phyloP scores from a whole-genome alignment of 2,888 invertebrate species.

The Tachina grossa region DNA sequence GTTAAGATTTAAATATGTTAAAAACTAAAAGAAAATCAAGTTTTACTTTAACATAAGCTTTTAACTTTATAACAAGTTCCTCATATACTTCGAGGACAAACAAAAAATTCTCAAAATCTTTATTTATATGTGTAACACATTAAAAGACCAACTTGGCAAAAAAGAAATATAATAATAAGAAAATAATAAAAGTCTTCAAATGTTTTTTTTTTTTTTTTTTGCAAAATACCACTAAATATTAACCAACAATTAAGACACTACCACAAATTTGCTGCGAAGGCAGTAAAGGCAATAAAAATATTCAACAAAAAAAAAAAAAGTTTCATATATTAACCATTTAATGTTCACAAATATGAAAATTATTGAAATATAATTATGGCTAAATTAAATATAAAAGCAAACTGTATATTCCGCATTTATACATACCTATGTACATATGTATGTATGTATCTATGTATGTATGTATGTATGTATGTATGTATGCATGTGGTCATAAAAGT shows the following conservation, averaged over 20 bases:
- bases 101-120: slow-evolving; percentile 4
- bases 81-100: background rate
- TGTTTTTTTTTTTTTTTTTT: too few species aligned
- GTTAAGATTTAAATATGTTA: too few species aligned
- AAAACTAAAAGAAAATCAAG: too few species aligned
- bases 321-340: slow-evolving; percentile 39
- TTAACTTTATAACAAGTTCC: background rate
- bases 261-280: slow-evolving; percentile 5
- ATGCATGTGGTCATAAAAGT: slow-evolving; percentile 57
- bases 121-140: slow-evolving; percentile 21
- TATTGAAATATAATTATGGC: slow-evolving; percentile 66
- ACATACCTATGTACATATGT: background rate
- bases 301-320: slow-evolving; percentile 26
- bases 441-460: too few species aligned
- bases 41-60: too few species aligned
- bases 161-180: background rate
- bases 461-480: too few species aligned
- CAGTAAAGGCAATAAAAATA: slow-evolving; percentile 19
- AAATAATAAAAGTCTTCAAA: too few species aligned
- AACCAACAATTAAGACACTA: slow-evolving; percentile 28
- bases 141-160: background rate
- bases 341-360: slow-evolving; percentile 57
- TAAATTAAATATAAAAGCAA: slow-evolving; percentile 45
- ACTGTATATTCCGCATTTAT: too few species aligned
- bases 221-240: slow-evolving; percentile 32